phyloP scores from a whole-genome alignment of 2,888 invertebrate genomes.

The Apocheima hispidaria region DNA sequence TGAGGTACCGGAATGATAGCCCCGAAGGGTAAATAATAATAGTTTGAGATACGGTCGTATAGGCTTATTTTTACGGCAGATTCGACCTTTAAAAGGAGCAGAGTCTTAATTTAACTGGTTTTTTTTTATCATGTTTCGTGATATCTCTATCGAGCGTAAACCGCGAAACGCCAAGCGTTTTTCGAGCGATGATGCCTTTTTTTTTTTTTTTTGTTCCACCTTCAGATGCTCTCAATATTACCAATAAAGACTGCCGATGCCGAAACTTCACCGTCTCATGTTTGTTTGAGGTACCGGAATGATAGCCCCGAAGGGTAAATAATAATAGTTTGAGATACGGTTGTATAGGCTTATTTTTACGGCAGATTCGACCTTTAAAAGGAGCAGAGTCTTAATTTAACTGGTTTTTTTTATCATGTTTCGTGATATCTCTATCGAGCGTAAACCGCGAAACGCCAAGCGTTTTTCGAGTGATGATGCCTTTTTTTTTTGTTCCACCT shows the following conservation, averaged over 20 bases:
- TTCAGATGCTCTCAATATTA: conserved; percentile 31
- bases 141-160: too few species aligned
- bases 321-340: conserved; percentile 9
- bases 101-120: neutral
- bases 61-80: neutral
- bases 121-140: neutral
- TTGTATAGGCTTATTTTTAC: neutral
- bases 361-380: neutral
- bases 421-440: too few species aligned
- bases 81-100: neutral
- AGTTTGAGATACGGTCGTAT: conserved; percentile 2
- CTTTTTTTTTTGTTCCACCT: conserved; percentile 15
- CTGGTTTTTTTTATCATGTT: neutral
- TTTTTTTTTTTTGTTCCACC: conserved; percentile 15
- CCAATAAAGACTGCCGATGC: conserved; percentile 32
- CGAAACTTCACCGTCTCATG: conserved; percentile 29
- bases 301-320: conserved; percentile 32
- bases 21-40: conserved; percentile 27
- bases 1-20: conserved; percentile 29
- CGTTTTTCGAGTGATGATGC: conserved; percentile 23
- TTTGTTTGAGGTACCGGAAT: conserved; percentile 27
- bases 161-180: too few species aligned
- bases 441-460: too few species aligned
- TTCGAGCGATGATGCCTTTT: conserved; percentile 21
- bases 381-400: neutral